These are phyloP conservation scores for Micrasema minimum DNA, from an alignment of 1,140 invertebrate species.

Conservation along the genomic window DNA sequence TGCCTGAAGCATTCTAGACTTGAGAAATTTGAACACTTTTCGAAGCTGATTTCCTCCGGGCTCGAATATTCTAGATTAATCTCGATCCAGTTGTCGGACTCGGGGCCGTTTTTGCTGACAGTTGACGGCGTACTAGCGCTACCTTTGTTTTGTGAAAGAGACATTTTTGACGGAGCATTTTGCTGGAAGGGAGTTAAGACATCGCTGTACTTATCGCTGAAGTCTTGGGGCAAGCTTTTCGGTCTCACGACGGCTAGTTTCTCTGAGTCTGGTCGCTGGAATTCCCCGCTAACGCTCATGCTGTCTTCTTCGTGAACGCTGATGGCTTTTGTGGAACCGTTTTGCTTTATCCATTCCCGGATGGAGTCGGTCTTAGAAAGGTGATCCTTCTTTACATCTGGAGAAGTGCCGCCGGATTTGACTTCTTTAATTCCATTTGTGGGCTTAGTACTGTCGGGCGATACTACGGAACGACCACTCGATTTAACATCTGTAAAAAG, in stretches of 20 bases:
- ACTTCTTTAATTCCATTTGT: slow-evolving; percentile 37
- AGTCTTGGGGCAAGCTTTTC: slow-evolving; percentile 51
- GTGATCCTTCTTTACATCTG: slow-evolving; percentile 35
- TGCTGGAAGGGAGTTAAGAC: slow-evolving; percentile 49
- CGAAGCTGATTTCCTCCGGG: slow-evolving; percentile 67
- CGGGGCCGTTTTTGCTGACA: slow-evolving; percentile 51
- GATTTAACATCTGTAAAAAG: slow-evolving; percentile 28
- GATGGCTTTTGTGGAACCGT: slow-evolving; percentile 39
- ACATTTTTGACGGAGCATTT: slow-evolving; percentile 43
- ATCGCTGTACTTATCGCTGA: slow-evolving; percentile 52
- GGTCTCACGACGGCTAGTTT: slow-evolving; percentile 42
- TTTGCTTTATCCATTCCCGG: slow-evolving; percentile 50
- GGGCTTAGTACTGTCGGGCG: slow-evolving; percentile 24
- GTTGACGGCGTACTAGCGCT: slow-evolving; percentile 48
- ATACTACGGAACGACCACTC: not conserved
- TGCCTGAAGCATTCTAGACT: slow-evolving; percentile 49
- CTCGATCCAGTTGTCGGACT: slow-evolving; percentile 68
- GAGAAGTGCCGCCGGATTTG: slow-evolving; percentile 19
- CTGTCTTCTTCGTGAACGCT: slow-evolving; percentile 36
- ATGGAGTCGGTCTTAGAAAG: slow-evolving; percentile 47
- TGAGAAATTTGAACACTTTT: slow-evolving; percentile 60
- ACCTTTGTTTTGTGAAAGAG: slow-evolving; percentile 37
- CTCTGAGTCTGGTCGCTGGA: slow-evolving; percentile 41
- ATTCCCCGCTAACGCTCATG: slow-evolving; percentile 35
- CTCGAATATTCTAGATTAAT: slow-evolving; percentile 67